Evolutionary conservation across 2,113 vertebrate genomes (phyloP).

Genomic region (Ranitomeya imitator): DNA sequence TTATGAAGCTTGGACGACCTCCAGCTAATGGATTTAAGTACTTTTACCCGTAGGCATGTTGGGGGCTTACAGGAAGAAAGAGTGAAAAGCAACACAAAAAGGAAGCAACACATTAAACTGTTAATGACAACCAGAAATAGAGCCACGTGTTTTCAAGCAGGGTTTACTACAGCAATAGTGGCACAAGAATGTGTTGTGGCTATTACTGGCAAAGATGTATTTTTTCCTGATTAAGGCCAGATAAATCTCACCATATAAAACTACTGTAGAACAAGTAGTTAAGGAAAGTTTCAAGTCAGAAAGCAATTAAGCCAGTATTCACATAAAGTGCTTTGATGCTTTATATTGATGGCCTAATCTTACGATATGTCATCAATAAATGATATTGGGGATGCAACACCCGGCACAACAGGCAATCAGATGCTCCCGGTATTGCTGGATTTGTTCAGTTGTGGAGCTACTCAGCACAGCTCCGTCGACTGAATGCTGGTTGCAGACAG

Average conservation of each 20-base stretch:
- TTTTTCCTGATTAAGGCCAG: constrained; percentile 7
- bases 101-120: constrained; percentile 1
- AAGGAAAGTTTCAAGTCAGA: too few relatives aligned
- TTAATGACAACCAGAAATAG: constrained; percentile 15
- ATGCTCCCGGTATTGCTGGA: too few relatives aligned
- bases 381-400: too few relatives aligned
- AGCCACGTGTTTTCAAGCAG: constrained; percentile 33
- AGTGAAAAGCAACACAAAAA: neutral
- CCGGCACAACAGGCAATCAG: too few relatives aligned
- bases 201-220: neutral
- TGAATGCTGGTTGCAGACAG: too few relatives aligned
- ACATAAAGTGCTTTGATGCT: neutral
- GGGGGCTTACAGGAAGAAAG: constrained; percentile 15
- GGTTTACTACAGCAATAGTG: neutral
- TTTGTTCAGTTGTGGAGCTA: too few relatives aligned
- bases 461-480: too few relatives aligned
- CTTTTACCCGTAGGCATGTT: neutral
- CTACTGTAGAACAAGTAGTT: too few relatives aligned
- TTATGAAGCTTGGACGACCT: constrained; percentile 12
- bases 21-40: constrained; percentile 5
- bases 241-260: neutral
- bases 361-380: too few relatives aligned
- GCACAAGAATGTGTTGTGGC: constrained; percentile 6
- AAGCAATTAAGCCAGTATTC: neutral
- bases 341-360: too few relatives aligned